These are phyloP conservation scores for Drosophila hamatofila DNA, from an alignment of 2,888 invertebrate species.

Conservation along the genomic window DNA sequence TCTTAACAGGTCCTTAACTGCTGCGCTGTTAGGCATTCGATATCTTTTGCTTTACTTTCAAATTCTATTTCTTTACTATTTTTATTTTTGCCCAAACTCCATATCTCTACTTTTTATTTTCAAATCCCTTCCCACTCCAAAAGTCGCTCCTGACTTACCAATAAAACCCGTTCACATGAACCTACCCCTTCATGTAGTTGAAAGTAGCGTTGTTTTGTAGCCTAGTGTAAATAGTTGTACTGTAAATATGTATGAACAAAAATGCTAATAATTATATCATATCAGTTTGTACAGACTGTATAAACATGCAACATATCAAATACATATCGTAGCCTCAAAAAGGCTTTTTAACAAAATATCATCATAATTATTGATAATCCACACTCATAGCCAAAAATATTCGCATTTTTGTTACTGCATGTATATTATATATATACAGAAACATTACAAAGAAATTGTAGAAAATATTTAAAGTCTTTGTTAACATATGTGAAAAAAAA, in stretches of 20 bases:
- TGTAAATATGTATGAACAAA: conserved; percentile 72
- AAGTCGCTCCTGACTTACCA: conserved; percentile 88
- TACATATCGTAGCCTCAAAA: conserved; percentile 5
- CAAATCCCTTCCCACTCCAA: conserved; percentile 81
- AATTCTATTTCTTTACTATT: conserved; percentile 36
- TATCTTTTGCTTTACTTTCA: conserved; percentile 43
- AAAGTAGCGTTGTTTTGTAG: conserved; percentile 83
- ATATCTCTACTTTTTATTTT: conserved; percentile 32
- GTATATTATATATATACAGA: conserved; percentile 23
- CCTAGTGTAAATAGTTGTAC: conserved; percentile 68
- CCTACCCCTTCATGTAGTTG: conserved; percentile 87
- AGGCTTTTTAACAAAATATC: conserved; percentile 37
- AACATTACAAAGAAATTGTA: conserved; percentile 41
- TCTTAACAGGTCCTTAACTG: conserved; percentile 45
- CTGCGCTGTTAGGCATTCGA: conserved; percentile 72
- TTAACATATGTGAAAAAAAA: not conserved
- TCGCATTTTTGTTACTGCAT: conserved; percentile 80
- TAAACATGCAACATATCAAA: conserved; percentile 21
- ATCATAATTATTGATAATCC: conserved; percentile 33
- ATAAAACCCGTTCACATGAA: conserved; percentile 78
- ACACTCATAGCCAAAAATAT: conserved; percentile 56
- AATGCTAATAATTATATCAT: conserved; percentile 71
- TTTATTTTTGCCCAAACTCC: not conserved
- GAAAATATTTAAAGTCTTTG: conserved; percentile 10
- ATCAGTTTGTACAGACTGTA: conserved; percentile 46